Percentiles rank a stretch among this genome's conserved stretches.
These are phyloP conservation scores for Drosophila erecta DNA, from an alignment of 1,140 invertebrate genomes.

Conservation along the genomic window DNA sequence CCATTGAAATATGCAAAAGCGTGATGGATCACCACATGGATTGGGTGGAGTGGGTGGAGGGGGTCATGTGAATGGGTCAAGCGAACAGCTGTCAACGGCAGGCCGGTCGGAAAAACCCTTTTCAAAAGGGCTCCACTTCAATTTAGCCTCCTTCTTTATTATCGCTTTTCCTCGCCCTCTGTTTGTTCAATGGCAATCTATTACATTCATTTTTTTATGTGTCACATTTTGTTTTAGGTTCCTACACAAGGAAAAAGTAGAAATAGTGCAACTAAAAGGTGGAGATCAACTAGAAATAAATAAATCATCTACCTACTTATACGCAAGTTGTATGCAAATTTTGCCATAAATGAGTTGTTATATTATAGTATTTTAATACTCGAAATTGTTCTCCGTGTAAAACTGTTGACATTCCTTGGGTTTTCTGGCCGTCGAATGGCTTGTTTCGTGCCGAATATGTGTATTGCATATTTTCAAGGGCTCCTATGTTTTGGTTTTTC, in stretches of 20 bases:
- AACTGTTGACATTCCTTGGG: slow-evolving; percentile 59
- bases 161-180: slow-evolving; percentile 24
- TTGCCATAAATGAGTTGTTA: background rate
- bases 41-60: too few species aligned
- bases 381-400: slow-evolving; percentile 7
- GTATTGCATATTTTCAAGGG: slow-evolving; percentile 44
- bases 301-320: background rate
- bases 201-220: slow-evolving; percentile 43
- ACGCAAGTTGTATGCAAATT: too few species aligned
- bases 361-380: background rate
- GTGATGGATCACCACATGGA: slow-evolving; percentile 43
- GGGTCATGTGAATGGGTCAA: slow-evolving; percentile 20
- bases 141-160: slow-evolving; percentile 5
- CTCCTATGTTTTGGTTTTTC: background rate
- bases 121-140: slow-evolving; percentile 49
- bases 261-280: too few species aligned
- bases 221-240: slow-evolving; percentile 69
- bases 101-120: slow-evolving; percentile 53
- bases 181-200: slow-evolving; percentile 68
- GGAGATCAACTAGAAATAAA: background rate
- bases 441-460: slow-evolving; percentile 45
- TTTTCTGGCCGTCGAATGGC: slow-evolving; percentile 19
- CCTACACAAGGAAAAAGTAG: background rate
- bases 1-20: slow-evolving; percentile 40
- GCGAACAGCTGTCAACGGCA: slow-evolving; percentile 59